Evolutionary conservation across 2,113 vertebrate genomes (phyloP).

Genomic region (Accipiter virgatus): DNA sequence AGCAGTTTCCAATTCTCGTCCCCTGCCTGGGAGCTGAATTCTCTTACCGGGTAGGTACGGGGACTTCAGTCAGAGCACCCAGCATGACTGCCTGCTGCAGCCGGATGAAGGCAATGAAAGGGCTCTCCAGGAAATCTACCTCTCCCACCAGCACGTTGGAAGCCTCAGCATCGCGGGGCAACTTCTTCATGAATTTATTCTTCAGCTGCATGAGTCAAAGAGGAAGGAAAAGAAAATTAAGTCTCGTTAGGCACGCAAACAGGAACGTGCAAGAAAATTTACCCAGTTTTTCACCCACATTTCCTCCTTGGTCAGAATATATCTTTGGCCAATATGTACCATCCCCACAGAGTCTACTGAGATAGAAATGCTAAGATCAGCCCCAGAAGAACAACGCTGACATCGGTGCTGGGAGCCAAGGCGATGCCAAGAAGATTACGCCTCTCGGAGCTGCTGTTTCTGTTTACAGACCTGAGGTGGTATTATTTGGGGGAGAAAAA

Average conservation of each 20-base stretch:
- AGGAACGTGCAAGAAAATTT: background rate
- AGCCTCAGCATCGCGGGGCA: constrained; percentile 95
- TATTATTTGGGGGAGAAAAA: background rate
- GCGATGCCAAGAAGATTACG: background rate
- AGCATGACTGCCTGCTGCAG: constrained; percentile 96
- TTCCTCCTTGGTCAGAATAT: background rate
- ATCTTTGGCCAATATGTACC: background rate
- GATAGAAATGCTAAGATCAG: background rate
- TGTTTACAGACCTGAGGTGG: too few relatives aligned
- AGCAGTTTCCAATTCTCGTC: too few relatives aligned
- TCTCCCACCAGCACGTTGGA: constrained; percentile 97
- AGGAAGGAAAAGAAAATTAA: background rate
- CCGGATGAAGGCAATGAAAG: constrained; percentile 95
- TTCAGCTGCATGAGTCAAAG: constrained; percentile 79
- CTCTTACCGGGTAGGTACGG: constrained; percentile 92
- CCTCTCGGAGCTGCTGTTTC: background rate
- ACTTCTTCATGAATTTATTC: constrained; percentile 99
- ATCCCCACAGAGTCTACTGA: too few relatives aligned
- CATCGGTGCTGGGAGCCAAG: background rate
- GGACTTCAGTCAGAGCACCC: constrained; percentile 94
- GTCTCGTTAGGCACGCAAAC: accelerated
- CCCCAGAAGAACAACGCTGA: background rate
- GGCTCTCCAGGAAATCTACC: constrained; percentile 92
- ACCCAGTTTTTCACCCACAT: background rate
- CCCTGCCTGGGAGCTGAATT: background rate